Conservation (phyloP, 2,113 vertebrate genomes). For the Pelecanoides urinatrix region DNA sequence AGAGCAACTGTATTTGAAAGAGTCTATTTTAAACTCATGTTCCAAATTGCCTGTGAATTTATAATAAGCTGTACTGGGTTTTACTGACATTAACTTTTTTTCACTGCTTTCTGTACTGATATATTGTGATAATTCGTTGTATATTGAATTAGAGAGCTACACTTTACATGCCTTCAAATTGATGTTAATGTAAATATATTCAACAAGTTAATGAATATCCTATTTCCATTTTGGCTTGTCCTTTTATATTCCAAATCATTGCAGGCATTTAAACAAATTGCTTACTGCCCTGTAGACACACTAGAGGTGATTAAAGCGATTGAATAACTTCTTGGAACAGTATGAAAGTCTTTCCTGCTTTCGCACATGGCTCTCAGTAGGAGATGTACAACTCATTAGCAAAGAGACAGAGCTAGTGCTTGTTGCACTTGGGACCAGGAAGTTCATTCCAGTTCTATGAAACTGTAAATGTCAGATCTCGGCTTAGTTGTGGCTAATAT, state of each 20-base stretch:
- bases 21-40: conserved; percentile 38
- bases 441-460: not conserved
- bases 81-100: conserved; percentile 1
- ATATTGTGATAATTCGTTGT: not conserved
- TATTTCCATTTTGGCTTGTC: conserved; percentile 5
- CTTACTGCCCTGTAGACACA: not conserved
- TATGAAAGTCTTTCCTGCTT: not conserved
- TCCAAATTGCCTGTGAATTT: conserved; percentile 13
- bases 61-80: conserved; percentile 24
- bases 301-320: not conserved
- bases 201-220: not conserved
- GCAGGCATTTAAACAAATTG: not conserved
- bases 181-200: not conserved
- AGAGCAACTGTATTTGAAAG: conserved; percentile 18
- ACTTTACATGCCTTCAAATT: not conserved
- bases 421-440: not conserved
- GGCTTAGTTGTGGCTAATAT: conserved; percentile 37
- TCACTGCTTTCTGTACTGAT: not conserved
- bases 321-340: not conserved
- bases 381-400: not conserved
- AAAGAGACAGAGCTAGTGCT: not conserved
- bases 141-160: not conserved
- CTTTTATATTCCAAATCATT: not conserved
- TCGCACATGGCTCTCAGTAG: not conserved
- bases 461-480: conserved; percentile 58